Base-by-base conservation (phyloP, 1,140 invertebrate species). In the Zaprionus inermis region DNA sequence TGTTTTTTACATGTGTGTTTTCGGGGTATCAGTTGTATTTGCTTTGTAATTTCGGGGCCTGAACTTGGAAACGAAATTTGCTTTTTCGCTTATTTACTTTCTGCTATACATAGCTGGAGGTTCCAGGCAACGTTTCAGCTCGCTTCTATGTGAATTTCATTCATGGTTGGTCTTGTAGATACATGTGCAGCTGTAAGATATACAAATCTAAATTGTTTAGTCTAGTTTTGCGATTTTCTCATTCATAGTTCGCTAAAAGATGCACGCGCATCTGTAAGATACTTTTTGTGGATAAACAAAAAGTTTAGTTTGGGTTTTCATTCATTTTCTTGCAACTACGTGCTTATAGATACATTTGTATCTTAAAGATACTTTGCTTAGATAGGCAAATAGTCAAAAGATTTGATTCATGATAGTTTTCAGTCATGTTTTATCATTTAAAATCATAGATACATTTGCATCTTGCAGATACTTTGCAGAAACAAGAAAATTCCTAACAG, bases 1-100 rank as follows among this genome's bases (percentile, higher is more conserved):
- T 4, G 44, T 22, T 16, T 22, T 20, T 22, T 49, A 49, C 44
- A 12, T 76, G 52, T 78, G 59, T 78, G 66, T 44, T 51, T 58
- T 36, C 2, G 38, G 7, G 20, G 18, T 49, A 22, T 49, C 18
- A 49, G 10, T 49, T 49, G 2, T 55, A 20, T 60, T 68, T 51
- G 18, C 22, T 41, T 52, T 52, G 65, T 76, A 72, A 57, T 60
- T 66, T 57, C 22, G 51, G 18, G 3, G 7, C 44, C 38, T 16
- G n/a, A 4, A 38, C 0, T n/a, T 38, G 14, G 5, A 14, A 5
- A 5, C 5, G 12, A 0, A 7, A 1, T 16, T n/a, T 16, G n/a
- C 24, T 16, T 16, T 44, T 44, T 44, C n/a, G 38, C n/a, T 16
- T 44, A 2, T 44, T 44, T 44, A 44, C 38, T 44, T 44, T 44